Percentiles rank a stretch among this genome's conserved stretches.
These are phyloP conservation scores for Takifugu rubripes DNA, from an alignment of 2,797 vertebrate genomes.

Conservation along the genomic window DNA sequence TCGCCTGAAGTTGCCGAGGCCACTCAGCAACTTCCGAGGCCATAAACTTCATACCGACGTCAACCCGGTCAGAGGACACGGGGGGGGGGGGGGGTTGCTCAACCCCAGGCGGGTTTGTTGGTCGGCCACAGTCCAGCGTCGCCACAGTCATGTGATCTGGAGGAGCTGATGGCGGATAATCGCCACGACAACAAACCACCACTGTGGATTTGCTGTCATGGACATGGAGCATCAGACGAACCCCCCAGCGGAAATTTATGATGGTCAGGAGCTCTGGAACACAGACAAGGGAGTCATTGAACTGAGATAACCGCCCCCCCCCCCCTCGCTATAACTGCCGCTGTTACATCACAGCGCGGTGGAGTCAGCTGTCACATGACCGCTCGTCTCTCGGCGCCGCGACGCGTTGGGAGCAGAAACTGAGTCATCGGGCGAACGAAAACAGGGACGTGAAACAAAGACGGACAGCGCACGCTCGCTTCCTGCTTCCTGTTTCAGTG, in stretches of 20 bases:
- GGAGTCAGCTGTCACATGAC: slow-evolving; percentile 44
- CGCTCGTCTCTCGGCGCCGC: slow-evolving; percentile 36
- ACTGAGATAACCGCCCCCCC: slow-evolving; percentile 13
- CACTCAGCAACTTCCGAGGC: slow-evolving; percentile 39
- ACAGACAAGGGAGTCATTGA: slow-evolving; percentile 11
- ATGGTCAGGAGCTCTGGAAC: neutral
- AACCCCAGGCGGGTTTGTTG: slow-evolving; percentile 28
- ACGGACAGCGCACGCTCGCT: neutral
- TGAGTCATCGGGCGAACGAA: slow-evolving; percentile 31
- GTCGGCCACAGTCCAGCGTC: slow-evolving; percentile 26
- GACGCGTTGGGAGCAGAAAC: slow-evolving; percentile 33
- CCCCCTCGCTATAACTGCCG: slow-evolving; percentile 22
- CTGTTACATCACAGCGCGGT: slow-evolving; percentile 14
- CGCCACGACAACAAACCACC: neutral
- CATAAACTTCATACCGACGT: slow-evolving; percentile 45
- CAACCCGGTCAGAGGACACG: slow-evolving; percentile 26
- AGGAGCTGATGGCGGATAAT: slow-evolving; percentile 1
- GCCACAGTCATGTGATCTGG: slow-evolving; percentile 26
- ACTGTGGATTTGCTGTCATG: slow-evolving; percentile 31
- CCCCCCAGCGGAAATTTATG: slow-evolving; percentile 6
- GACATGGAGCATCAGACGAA: slow-evolving; percentile 17
- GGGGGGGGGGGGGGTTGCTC: slow-evolving; percentile 16
- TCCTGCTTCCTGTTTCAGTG: neutral
- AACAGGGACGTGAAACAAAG: slow-evolving; percentile 2
- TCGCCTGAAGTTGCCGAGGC: slow-evolving; percentile 52